Evolutionary conservation across 2,113 vertebrate species (phyloP).

Genomic region (Empidonax traillii): DNA sequence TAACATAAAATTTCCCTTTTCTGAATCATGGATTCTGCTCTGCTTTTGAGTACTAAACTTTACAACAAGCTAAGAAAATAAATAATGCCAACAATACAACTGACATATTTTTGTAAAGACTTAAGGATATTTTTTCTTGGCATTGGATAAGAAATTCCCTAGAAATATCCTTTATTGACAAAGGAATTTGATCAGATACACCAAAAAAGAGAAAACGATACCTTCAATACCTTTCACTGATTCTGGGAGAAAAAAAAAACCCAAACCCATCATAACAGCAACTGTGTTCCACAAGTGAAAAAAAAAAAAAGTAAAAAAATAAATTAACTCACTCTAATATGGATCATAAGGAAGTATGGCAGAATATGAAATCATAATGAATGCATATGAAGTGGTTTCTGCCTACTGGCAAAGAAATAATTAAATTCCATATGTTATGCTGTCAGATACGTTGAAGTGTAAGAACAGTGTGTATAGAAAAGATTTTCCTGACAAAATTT

Average conservation of each 20-base stretch:
- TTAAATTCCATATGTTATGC: not conserved
- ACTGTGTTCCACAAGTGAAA: not conserved
- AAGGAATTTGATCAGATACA: not conserved
- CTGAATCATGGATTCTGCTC: not conserved
- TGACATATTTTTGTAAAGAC: not conserved
- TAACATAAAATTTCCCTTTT: not conserved
- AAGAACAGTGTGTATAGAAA: not conserved
- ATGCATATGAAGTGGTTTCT: not conserved
- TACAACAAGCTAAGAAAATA: not conserved
- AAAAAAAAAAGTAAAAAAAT: not conserved
- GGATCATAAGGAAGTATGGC: not conserved
- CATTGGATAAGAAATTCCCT: not conserved
- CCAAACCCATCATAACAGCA: fast-evolving
- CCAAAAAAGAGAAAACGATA: not conserved
- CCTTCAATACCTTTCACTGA: not conserved
- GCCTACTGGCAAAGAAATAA: not conserved
- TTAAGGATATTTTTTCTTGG: not conserved
- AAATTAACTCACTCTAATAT: not conserved
- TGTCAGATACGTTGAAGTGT: not conserved
- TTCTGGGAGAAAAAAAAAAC: fast-evolving
- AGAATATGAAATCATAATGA: not conserved
- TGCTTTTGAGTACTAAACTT: not conserved
- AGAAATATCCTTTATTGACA: not conserved
- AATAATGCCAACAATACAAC: not conserved
- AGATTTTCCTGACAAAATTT: not conserved